Evolutionary conservation across 1,140 invertebrate species (phyloP), one percentile per base, ranked within the genome.

Genomic region (Portunus trituberculatus): DNA sequence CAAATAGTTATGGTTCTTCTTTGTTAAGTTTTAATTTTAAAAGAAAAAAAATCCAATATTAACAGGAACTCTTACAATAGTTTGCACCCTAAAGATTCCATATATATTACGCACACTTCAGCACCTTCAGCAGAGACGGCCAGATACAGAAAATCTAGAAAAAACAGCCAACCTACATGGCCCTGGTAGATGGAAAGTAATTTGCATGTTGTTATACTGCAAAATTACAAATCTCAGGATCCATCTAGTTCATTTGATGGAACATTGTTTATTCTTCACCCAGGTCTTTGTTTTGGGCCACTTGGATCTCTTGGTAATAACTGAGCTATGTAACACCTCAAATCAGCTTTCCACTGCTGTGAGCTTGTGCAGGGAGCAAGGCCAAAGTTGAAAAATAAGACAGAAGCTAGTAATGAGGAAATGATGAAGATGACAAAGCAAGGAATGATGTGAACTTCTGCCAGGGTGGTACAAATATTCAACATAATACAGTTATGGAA

Each of bases 21-120:
- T 76, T 76, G 67, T 76, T 76, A 59, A 59, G 52, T 59, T 59
- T 59, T 59, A 76, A 76, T 92, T 92, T 92, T 32, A 92, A 59
- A 92, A 10, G 46, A 92, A 92, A 91, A 59, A 91, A 45, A 92
- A 67, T 92, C 91, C 91, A 92, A 76, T 92, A 92, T 92, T 92
- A 67, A 92, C 59, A 92, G 59, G 91, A 92, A 59, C 59, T 92
- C 59, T 92, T 92, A 92, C 32, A 92, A 52, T 91, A 91, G 59
- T 59, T 92, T 67, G 91, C 91, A 92, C 91, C 59, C 91, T 67
- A 76, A 92, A 52, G 82, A 92, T 92, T 67, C 91, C 59, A 59
- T 31, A 92, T 7, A 59, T 28, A 92, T 92, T 31, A 92, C 32
- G 31, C 45, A 92, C 91, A 92, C 59, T 31, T 92, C 91, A 92